phyloP scores from a whole-genome alignment of 35 echinoderm and acorn worm species.

The Ophioderma brevispina region DNA sequence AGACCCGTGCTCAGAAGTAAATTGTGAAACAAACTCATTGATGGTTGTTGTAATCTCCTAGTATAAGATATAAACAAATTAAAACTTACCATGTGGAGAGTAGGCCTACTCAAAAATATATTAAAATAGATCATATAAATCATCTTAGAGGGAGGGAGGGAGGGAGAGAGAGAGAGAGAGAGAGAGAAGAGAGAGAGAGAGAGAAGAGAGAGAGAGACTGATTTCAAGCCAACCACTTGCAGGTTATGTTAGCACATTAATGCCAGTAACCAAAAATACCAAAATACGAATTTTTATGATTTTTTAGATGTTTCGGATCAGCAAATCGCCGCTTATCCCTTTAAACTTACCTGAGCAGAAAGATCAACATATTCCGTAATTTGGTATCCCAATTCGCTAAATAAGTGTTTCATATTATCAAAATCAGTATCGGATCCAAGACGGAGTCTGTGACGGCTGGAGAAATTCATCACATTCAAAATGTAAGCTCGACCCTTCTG shows the following conservation, averaged over 20 bases:
- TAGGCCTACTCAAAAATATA: neutral
- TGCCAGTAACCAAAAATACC: no score
- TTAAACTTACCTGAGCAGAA: conserved; percentile 15
- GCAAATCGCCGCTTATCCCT: no score
- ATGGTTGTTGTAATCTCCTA: neutral
- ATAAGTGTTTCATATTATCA: conserved; percentile 4
- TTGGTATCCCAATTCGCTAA: conserved; percentile 14
- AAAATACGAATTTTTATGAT: neutral
- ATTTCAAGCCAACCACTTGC: no score
- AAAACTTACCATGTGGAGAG: no score
- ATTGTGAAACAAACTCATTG: neutral
- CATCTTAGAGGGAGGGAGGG: neutral
- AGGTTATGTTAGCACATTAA: no score
- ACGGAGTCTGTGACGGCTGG: neutral
- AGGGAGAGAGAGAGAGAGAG: no score
- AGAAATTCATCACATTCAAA: conserved; percentile 12
- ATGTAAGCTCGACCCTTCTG: conserved; percentile 21
- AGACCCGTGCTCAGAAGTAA: neutral
- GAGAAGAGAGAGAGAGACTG: no score
- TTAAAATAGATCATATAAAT: neutral
- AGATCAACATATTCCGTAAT: neutral
- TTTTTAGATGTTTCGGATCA: neutral
- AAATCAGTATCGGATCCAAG: conserved; percentile 5
- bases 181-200: no score
- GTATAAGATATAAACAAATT: neutral